Evolutionary conservation across 1,140 invertebrate genomes (phyloP).

Genomic region (Batillaria attramentaria): DNA sequence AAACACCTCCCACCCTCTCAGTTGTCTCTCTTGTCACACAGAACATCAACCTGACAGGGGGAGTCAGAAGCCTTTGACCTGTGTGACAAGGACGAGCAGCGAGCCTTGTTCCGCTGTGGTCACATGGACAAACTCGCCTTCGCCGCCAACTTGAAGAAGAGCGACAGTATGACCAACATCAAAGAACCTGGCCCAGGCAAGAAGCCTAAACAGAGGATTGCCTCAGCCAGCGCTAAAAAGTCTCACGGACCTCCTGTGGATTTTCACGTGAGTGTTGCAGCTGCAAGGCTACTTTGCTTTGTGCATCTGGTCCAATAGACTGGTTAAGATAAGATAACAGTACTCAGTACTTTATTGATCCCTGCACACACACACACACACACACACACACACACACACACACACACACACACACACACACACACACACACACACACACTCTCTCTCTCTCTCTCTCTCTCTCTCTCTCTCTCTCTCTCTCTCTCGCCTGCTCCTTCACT

Average conservation of each 20-base stretch:
- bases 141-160: slow-evolving; percentile 45
- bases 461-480: no score
- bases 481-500: no score
- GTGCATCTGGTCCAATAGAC: no score
- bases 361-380: no score
- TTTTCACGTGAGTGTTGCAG: slow-evolving; percentile 33
- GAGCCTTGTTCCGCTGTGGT: slow-evolving; percentile 38
- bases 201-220: slow-evolving; percentile 8
- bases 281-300: no score
- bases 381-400: no score
- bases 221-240: slow-evolving; percentile 44
- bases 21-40: background rate
- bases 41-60: background rate
- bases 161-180: slow-evolving; percentile 49
- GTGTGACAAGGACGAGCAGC: slow-evolving; percentile 51
- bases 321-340: no score
- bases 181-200: background rate
- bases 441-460: no score
- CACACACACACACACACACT: background rate
- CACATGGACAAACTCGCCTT: slow-evolving; percentile 39
- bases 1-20: background rate
- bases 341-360: no score
- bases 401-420: background rate
- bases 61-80: slow-evolving; percentile 48
- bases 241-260: slow-evolving; percentile 46